Base-by-base conservation (phyloP, 64 coral and sea anemone species). In the Trachythela sp. region DNA sequence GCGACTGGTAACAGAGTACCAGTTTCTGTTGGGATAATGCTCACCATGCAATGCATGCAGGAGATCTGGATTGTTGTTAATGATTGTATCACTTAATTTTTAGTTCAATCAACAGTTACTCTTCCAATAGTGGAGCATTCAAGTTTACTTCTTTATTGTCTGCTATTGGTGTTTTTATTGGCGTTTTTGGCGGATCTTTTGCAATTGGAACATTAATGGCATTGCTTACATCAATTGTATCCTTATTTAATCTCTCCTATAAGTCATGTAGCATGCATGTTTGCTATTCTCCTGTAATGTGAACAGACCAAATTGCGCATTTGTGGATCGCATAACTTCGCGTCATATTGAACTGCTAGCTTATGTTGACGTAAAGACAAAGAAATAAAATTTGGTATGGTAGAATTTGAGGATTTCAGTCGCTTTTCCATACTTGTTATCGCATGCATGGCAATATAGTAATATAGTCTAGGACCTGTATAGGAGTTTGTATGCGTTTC, bases 101-200 rank as follows among this genome's bases (percentile, higher is more conserved):
- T 80, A 80, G 75, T 0, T 80, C 75, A 17, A 80, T 80, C 4
- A 80, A 80, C 33, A 80, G 75, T 39, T 80, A 80, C 38, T 36
- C 75, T 15, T 80, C 75, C 32, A 80, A 39, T 18, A 39, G 33
- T 36, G 75, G 75, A 39, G 15, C 75, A 80, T 80, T 80, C 20
- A 80, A 80, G 37, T 80, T 80, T 37, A 80, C 75, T 80, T 80
- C 75, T 1, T 15, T 80, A 17, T 80, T 80, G 37, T 80, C 75
- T 80, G 75, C 32, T 80, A 39, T 80, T 80, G 75, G 75, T 80
- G 75, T 80, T 80, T 80, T 80, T 80, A 80, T 80, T 39, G 75
- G 75, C 35, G 75, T 80, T 80, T 80, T 80, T 80, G 75, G 75
- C 2, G 75, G 75, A 39, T 80, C 75, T 15, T 80, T 80, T 80